Evolutionary conservation across 2,113 vertebrate genomes (phyloP).

Genomic region (Protobothrops mucrosquamatus): DNA sequence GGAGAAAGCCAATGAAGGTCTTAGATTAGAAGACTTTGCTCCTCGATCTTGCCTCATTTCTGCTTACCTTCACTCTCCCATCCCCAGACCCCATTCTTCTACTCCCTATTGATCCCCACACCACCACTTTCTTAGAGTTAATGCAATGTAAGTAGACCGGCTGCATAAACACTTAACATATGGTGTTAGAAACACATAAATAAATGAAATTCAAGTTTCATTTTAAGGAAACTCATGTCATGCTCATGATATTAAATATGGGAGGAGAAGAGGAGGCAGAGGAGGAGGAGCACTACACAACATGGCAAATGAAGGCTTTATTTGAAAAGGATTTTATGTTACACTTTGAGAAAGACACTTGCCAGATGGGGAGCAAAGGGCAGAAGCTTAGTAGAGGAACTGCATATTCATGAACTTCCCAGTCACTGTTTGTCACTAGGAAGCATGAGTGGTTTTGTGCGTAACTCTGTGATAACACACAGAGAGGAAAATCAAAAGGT

Average conservation of each 20-base stretch:
- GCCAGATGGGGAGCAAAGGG: conserved; percentile 2
- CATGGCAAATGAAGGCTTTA: neutral
- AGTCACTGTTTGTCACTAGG: accelerated
- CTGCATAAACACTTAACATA: neutral
- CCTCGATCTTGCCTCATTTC: neutral
- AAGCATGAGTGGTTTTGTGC: neutral
- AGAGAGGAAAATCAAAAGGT: neutral
- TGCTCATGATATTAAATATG: neutral
- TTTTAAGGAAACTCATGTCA: neutral
- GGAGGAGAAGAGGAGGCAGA: neutral
- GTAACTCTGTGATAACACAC: neutral
- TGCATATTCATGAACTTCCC: accelerated
- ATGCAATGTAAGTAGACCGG: neutral
- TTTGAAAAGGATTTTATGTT: conserved; percentile 47
- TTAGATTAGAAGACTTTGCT: neutral
- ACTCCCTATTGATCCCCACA: neutral
- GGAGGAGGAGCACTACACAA: neutral
- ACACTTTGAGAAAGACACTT: conserved; percentile 10
- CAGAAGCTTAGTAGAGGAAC: neutral
- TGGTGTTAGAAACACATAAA: neutral
- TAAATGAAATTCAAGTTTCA: neutral
- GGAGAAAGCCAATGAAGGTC: no score
- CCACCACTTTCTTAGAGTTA: neutral
- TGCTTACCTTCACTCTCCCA: neutral
- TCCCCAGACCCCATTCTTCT: neutral